Evolutionary conservation across 2,113 vertebrate species (phyloP).

Genomic region (Synodontis membranacea): DNA sequence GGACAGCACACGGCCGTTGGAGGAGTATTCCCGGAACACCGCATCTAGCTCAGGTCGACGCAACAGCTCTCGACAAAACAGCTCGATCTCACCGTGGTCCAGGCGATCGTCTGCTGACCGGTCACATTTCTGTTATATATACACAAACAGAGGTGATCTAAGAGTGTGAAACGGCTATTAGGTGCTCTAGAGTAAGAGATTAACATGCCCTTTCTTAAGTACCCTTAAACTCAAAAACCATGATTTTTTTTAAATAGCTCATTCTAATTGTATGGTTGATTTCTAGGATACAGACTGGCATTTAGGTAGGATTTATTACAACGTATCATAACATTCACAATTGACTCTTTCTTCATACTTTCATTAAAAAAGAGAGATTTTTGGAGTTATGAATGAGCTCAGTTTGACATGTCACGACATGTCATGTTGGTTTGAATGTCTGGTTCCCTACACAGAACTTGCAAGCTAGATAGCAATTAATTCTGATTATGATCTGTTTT

Average conservation of each 20-base stretch:
- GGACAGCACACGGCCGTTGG: slow-evolving; percentile 81
- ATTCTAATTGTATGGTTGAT: neutral
- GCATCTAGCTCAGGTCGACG: slow-evolving; percentile 86
- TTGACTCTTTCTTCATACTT: neutral
- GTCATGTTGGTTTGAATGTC: neutral
- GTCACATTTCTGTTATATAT: slow-evolving; percentile 83
- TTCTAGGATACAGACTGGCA: neutral
- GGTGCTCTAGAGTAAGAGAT: neutral
- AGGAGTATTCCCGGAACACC: slow-evolving; percentile 81
- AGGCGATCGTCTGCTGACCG: slow-evolving; percentile 80
- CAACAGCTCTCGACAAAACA: slow-evolving; percentile 86
- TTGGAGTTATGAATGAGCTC: neutral
- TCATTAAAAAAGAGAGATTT: neutral
- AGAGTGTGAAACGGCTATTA: neutral
- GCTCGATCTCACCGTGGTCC: slow-evolving; percentile 86
- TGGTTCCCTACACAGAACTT: neutral
- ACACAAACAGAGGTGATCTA: neutral
- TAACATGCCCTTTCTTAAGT: neutral
- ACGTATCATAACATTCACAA: neutral
- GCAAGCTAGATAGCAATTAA: neutral
- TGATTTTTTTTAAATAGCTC: neutral
- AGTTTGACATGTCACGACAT: neutral
- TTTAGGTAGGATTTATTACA: neutral
- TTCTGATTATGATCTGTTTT: neutral
- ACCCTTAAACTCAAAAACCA: neutral